Percentiles rank a stretch among this genome's conserved stretches.
These are phyloP conservation scores for Melanitta fusca DNA, from an alignment of 2,797 vertebrate genomes.

Conservation along the genomic window DNA sequence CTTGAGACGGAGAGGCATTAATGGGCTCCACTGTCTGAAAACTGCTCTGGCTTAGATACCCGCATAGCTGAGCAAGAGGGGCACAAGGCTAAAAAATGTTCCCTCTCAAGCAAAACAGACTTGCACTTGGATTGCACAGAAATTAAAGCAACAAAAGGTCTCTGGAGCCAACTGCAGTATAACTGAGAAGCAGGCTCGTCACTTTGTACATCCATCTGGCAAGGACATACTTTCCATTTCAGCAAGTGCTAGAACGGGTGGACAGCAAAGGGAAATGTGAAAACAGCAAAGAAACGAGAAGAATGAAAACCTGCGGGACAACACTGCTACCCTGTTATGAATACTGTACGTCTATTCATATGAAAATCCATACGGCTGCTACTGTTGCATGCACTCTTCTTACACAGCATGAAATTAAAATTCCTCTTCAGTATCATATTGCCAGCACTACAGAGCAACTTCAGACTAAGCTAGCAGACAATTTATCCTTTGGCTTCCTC, in stretches of 20 bases:
- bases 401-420: conserved; percentile 78
- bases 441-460: conserved; percentile 57
- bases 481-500: conserved; percentile 72
- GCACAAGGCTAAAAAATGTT: conserved; percentile 70
- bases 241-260: conserved; percentile 42
- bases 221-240: conserved; percentile 61
- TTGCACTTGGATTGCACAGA: conserved; percentile 55
- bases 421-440: conserved; percentile 67
- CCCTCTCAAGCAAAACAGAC: conserved; percentile 62
- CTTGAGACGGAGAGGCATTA: conserved; percentile 64
- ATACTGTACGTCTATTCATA: conserved; percentile 64
- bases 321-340: conserved; percentile 54
- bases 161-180: conserved; percentile 24
- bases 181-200: conserved; percentile 18
- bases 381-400: conserved; percentile 60
- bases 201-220: conserved; percentile 58
- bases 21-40: conserved; percentile 69
- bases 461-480: conserved; percentile 50
- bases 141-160: conserved; percentile 63
- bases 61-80: conserved; percentile 66
- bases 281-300: conserved; percentile 39
- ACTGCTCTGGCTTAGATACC: conserved; percentile 57
- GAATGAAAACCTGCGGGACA: conserved; percentile 67
- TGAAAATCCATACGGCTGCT: conserved; percentile 74
- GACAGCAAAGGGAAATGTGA: conserved; percentile 32